Evolutionary conservation across 2,797 vertebrate genomes (phyloP).

Genomic region (Sciurus vulgaris): DNA sequence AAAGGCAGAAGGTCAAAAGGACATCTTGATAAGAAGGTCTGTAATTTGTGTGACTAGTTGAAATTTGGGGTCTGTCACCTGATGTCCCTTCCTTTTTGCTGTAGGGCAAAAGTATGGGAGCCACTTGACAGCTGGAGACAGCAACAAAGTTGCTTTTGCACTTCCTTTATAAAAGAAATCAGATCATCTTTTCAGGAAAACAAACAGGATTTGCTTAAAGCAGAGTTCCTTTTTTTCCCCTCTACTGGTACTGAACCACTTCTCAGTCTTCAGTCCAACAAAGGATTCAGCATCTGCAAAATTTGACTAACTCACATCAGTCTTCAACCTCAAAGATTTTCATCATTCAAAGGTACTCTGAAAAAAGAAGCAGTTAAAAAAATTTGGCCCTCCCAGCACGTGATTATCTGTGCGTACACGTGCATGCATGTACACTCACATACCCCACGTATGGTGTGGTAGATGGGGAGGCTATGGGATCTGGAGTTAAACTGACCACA

Average conservation of each 20-base stretch:
- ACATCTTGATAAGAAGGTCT: conserved; percentile 70
- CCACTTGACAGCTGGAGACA: conserved; percentile 59
- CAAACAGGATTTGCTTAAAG: conserved; percentile 38
- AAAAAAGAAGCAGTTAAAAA: conserved; percentile 34
- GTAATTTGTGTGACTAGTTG: conserved; percentile 83
- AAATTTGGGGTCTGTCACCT: conserved; percentile 81
- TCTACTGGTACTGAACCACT: conserved; percentile 5
- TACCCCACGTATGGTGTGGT: not conserved
- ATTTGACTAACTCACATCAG: not conserved
- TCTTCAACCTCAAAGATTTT: conserved; percentile 29
- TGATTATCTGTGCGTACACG: not conserved
- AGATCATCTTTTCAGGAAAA: not conserved
- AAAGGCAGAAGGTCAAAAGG: conserved; percentile 75
- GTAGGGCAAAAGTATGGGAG: conserved; percentile 69
- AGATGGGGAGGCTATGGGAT: not conserved
- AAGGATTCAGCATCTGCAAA: conserved; percentile 17
- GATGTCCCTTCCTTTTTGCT: conserved; percentile 76
- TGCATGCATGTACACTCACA: no score
- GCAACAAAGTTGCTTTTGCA: conserved; percentile 49
- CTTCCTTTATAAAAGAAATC: conserved; percentile 65
- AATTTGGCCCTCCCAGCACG: not conserved
- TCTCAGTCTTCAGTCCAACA: conserved; percentile 40
- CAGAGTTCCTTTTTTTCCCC: not conserved
- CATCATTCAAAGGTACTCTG: conserved; percentile 43
- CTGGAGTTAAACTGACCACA: not conserved